Evolutionary conservation across 2,797 vertebrate species (phyloP).

Genomic region (Melopsittacus undulatus): DNA sequence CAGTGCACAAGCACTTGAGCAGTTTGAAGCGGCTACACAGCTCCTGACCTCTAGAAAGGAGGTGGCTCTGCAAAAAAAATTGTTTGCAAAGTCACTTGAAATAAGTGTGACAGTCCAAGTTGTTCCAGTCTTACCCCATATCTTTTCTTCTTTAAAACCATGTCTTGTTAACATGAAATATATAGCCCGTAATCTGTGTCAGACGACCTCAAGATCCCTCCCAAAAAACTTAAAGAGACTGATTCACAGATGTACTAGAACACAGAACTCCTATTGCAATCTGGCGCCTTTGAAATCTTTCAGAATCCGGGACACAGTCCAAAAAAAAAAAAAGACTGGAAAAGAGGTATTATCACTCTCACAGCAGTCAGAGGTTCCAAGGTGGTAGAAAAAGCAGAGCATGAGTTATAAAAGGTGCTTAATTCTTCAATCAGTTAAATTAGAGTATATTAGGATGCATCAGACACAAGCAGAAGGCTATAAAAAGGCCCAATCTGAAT

Average conservation of each 20-base stretch:
- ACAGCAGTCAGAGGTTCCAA: constrained; percentile 7
- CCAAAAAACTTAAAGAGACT: constrained; percentile 15
- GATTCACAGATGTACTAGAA: constrained; percentile 57
- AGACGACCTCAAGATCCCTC: constrained; percentile 13
- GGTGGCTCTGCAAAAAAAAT: not conserved
- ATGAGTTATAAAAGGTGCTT: not conserved
- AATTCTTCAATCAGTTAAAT: not conserved
- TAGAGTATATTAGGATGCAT: not conserved
- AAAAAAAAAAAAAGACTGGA: constrained; percentile 20
- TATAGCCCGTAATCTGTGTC: constrained; percentile 38
- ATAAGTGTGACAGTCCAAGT: not conserved
- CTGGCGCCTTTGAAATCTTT: constrained; percentile 49
- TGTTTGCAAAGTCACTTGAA: not conserved
- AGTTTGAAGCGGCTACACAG: not conserved
- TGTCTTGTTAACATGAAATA: constrained; percentile 31
- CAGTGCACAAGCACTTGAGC: not conserved
- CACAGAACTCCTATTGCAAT: constrained; percentile 50
- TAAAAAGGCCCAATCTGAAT: not conserved
- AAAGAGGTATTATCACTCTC: constrained; percentile 5
- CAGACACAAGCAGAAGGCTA: not conserved
- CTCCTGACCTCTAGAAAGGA: not conserved
- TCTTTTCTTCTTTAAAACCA: not conserved
- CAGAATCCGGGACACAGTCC: constrained; percentile 19
- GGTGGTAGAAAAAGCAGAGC: not conserved
- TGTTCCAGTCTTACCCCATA: not conserved